These are phyloP conservation scores for Magallana angulata DNA, from an alignment of 1,140 invertebrate species.

Conservation along the genomic window DNA sequence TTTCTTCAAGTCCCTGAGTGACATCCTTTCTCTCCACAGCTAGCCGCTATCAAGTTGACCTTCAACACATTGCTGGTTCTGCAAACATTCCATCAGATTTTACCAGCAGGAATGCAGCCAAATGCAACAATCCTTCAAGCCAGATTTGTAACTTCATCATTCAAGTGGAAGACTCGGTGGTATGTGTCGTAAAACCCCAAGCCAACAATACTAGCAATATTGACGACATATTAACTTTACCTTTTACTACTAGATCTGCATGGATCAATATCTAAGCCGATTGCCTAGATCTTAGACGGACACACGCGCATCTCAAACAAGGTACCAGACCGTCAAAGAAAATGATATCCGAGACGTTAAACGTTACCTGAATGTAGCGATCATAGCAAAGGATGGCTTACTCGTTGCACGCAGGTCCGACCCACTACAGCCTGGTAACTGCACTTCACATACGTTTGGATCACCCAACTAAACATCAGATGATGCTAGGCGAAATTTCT, in stretches of 20 bases:
- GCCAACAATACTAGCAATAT: not conserved
- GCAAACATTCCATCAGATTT: constrained; percentile 58
- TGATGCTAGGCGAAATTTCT: no score
- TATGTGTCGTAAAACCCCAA: not conserved
- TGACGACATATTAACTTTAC: constrained; percentile 26
- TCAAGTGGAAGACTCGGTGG: no score
- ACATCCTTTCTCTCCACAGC: constrained; percentile 52
- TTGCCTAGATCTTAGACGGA: constrained; percentile 39
- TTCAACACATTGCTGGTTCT: constrained; percentile 50
- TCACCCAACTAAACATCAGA: no score
- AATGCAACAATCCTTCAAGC: constrained; percentile 13
- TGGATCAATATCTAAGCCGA: constrained; percentile 50
- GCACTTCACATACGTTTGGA: no score
- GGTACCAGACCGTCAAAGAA: constrained; percentile 46
- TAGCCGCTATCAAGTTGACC: constrained; percentile 53
- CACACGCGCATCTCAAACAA: constrained; percentile 49
- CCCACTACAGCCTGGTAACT: not conserved
- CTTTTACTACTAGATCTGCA: constrained; percentile 53
- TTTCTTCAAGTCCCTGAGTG: not conserved
- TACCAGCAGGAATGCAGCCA: constrained; percentile 53
- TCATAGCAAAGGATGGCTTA: constrained; percentile 48
- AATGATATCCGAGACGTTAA: constrained; percentile 52
- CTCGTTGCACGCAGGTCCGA: not conserved
- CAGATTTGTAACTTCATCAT: constrained; percentile 23
- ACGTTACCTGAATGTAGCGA: constrained; percentile 50